Percentiles rank a stretch among this genome's conserved stretches.
Conservation (phyloP, 2,113 vertebrate species). For the Oncorhynchus tshawytscha region DNA sequence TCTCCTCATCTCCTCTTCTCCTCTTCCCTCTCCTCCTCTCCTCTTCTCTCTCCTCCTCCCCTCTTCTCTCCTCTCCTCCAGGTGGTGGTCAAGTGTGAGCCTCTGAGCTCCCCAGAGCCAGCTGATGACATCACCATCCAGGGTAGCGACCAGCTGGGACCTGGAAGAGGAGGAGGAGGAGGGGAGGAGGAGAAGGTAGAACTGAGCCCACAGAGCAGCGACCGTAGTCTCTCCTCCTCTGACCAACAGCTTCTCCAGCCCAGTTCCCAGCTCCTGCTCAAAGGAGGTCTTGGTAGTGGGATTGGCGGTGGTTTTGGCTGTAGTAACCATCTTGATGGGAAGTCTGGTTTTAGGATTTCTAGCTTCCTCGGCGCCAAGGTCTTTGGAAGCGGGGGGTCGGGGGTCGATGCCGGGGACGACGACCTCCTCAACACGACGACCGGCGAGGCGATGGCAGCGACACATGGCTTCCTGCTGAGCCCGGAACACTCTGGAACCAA, state of each 20-base stretch:
- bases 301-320: slow-evolving; percentile 41
- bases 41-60: background rate
- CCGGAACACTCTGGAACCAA: slow-evolving; percentile 71
- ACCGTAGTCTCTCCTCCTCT: slow-evolving; percentile 83
- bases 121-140: slow-evolving; percentile 90
- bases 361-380: slow-evolving; percentile 83
- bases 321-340: slow-evolving; percentile 77
- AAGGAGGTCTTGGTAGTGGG: slow-evolving; percentile 64
- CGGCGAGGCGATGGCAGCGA: slow-evolving; percentile 78
- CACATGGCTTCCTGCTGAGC: slow-evolving; percentile 80
- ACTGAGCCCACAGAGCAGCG: slow-evolving; percentile 92
- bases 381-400: slow-evolving; percentile 58
- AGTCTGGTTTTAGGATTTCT: slow-evolving; percentile 85
- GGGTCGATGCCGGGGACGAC: slow-evolving; percentile 73
- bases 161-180: slow-evolving; percentile 61
- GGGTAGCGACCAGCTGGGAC: slow-evolving; percentile 80
- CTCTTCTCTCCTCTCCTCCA: slow-evolving; percentile 26
- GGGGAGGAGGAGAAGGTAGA: slow-evolving; percentile 88
- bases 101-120: slow-evolving; percentile 89
- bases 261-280: slow-evolving; percentile 84
- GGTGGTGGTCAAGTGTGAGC: slow-evolving; percentile 92
- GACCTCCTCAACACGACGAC: slow-evolving; percentile 90
- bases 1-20: background rate
- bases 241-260: slow-evolving; percentile 91
- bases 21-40: background rate